Conservation (phyloP, 2,888 invertebrate species). For the Tipula lateralis region DNA sequence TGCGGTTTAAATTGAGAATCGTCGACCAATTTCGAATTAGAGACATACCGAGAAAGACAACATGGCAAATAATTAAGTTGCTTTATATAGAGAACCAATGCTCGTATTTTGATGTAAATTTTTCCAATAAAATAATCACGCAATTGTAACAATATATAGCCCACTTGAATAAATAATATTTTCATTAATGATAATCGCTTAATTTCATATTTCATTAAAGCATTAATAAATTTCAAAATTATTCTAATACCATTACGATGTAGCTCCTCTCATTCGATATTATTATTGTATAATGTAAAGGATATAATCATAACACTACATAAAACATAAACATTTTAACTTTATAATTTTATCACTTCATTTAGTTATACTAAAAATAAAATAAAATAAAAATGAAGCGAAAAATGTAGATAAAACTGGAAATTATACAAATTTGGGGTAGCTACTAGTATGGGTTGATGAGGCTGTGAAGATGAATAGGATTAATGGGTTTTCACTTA, state of each 20-base stretch:
- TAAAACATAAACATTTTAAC: background rate
- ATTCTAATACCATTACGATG: background rate
- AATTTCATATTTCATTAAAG: background rate
- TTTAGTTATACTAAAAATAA: background rate
- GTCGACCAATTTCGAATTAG: too few relatives aligned
- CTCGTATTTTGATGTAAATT: too few relatives aligned
- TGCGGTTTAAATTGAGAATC: too few relatives aligned
- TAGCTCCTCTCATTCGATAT: background rate
- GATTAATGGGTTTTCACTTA: background rate
- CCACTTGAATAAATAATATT: background rate
- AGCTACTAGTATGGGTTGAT: background rate
- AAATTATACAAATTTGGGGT: background rate
- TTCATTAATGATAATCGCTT: background rate
- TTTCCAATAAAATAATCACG: background rate
- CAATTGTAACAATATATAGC: background rate
- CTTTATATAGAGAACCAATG: too few relatives aligned
- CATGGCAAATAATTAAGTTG: too few relatives aligned
- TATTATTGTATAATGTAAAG: background rate
- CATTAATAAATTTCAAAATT: background rate
- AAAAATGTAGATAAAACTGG: background rate
- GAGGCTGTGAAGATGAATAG: background rate
- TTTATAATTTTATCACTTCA: slow-evolving; percentile 24
- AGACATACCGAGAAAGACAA: too few relatives aligned
- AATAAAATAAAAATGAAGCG: background rate
- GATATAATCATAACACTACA: slow-evolving; percentile 1